phyloP scores from a whole-genome alignment of 2,113 vertebrate species.

The Tyto alba region DNA sequence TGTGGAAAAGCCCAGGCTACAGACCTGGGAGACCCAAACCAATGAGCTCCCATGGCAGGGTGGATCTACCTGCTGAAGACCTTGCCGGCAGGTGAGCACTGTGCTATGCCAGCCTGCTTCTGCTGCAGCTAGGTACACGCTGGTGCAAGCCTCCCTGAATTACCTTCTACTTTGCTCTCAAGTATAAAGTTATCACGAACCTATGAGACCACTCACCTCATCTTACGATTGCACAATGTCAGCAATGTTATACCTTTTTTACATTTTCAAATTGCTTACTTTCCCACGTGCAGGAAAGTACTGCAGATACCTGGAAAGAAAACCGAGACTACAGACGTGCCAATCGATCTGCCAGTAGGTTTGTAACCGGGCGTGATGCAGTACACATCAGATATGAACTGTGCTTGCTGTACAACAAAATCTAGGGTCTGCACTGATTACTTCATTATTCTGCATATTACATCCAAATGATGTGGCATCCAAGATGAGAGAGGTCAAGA shows the following conservation, averaged over 20 bases:
- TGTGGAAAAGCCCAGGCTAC: not conserved
- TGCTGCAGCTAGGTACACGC: not conserved
- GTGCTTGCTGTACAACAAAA: not conserved
- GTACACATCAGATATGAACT: not conserved
- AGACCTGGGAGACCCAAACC: not conserved
- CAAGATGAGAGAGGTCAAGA: not conserved
- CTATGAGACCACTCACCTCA: not conserved
- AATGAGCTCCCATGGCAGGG: fast-evolving
- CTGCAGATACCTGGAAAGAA: not conserved
- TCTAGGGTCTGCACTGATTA: not conserved
- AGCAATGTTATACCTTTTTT: not conserved
- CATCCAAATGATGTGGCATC: not conserved
- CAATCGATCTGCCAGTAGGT: not conserved
- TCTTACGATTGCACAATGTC: not conserved
- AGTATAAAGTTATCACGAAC: not conserved
- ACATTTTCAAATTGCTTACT: not conserved
- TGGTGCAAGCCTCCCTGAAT: not conserved
- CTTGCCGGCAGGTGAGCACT: not conserved
- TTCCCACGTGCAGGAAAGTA: not conserved
- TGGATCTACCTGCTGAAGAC: not conserved
- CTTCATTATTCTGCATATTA: not conserved
- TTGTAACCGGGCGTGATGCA: not conserved
- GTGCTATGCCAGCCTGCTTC: not conserved
- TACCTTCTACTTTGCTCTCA: not conserved
- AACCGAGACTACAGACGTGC: not conserved